phyloP scores from a whole-genome alignment of 2,888 invertebrate species.

The Lithophane ornitopus region DNA sequence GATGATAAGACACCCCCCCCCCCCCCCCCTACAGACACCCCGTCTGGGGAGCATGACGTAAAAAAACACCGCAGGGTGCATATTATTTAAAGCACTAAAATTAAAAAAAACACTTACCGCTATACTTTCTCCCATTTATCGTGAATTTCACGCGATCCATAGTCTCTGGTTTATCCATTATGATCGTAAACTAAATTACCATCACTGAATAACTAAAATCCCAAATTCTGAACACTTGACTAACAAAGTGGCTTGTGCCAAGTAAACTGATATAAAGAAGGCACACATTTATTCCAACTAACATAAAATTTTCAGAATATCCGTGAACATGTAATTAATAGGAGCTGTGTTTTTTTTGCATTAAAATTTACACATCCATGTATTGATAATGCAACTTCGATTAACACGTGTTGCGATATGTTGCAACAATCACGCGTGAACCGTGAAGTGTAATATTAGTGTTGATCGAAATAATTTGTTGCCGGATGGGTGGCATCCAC shows the following conservation, averaged over 20 bases:
- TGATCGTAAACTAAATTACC: neutral
- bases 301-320: neutral
- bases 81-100: neutral
- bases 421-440: neutral
- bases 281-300: neutral
- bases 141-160: conserved; percentile 71
- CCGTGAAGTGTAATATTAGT: neutral
- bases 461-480: neutral
- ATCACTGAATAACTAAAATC: neutral
- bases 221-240: neutral
- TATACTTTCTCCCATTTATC: conserved; percentile 71
- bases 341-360: neutral
- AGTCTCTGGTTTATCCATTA: conserved; percentile 30
- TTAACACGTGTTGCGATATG: neutral
- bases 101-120: conserved; percentile 60
- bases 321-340: conserved; percentile 6
- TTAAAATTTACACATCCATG: neutral
- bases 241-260: neutral
- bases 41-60: no score
- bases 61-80: neutral
- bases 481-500: neutral
- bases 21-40: no score
- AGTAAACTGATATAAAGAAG: conserved; percentile 1
- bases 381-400: conserved; percentile 12
- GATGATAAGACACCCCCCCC: no score